phyloP scores from a whole-genome alignment of 2,888 invertebrate genomes.

The Holacanthella duospinosa region DNA sequence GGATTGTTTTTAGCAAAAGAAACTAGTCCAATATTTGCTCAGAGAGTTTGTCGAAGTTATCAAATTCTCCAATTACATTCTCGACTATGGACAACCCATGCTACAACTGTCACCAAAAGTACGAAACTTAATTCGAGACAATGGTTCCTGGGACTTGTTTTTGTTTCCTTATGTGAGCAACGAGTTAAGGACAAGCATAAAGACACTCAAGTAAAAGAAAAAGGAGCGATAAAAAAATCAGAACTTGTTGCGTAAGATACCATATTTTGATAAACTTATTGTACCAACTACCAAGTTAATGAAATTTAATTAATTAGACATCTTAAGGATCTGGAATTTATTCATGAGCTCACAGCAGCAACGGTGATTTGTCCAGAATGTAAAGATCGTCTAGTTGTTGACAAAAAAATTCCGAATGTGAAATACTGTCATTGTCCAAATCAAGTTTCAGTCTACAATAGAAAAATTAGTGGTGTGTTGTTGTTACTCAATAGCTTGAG shows the following conservation, averaged over 20 bases:
- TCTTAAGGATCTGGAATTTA: constrained; percentile 50
- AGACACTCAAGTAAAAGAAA: too few relatives aligned
- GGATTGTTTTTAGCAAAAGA: constrained; percentile 10
- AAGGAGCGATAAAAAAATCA: constrained; percentile 16
- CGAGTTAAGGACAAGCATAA: constrained; percentile 9
- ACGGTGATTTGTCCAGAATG: constrained; percentile 49
- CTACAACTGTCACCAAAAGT: constrained; percentile 4
- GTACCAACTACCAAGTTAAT: too few relatives aligned
- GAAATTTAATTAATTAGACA: constrained; percentile 40
- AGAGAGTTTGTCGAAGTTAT: constrained; percentile 23
- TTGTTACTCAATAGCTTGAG: background rate
- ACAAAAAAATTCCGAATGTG: constrained; percentile 42
- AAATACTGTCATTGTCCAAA: constrained; percentile 46
- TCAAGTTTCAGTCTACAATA: constrained; percentile 14
- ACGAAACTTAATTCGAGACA: constrained; percentile 18
- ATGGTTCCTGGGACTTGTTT: constrained; percentile 24
- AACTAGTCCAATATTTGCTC: constrained; percentile 33
- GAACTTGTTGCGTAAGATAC: constrained; percentile 19
- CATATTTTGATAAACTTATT: background rate
- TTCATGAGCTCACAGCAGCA: constrained; percentile 47
- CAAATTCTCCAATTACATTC: constrained; percentile 34
- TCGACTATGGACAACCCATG: constrained; percentile 28
- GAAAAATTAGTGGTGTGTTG: constrained; percentile 21
- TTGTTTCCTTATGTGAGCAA: constrained; percentile 27
- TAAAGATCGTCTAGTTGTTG: constrained; percentile 43